A percentile compares a stretch with the other conserved stretches of the same genome.
Evolutionary conservation across 2,888 invertebrate species (phyloP).

Genomic region (Stramonita haemastoma): DNA sequence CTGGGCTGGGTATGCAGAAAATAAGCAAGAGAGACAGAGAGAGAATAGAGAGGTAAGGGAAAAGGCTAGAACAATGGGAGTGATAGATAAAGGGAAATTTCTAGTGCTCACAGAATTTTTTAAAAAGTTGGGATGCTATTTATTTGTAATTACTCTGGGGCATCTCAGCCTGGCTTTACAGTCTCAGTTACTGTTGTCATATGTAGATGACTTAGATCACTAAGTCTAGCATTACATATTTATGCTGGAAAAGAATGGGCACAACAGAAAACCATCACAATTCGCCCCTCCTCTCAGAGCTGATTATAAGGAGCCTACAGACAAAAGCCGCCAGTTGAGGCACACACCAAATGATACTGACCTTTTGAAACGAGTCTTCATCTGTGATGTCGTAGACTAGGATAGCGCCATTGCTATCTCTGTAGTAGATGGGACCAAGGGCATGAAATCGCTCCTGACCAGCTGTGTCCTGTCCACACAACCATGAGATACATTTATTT

Average conservation of each 20-base stretch:
- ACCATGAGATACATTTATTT: slow-evolving; percentile 42
- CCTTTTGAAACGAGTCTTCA: slow-evolving; percentile 96
- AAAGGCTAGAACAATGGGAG: not conserved
- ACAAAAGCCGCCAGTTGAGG: too few relatives aligned
- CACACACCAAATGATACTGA: slow-evolving; percentile 70
- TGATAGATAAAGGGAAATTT: not conserved
- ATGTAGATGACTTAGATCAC: too few relatives aligned
- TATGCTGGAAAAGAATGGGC: too few relatives aligned
- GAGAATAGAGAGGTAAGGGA: not conserved
- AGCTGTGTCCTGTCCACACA: slow-evolving; percentile 87
- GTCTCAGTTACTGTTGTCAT: too few relatives aligned
- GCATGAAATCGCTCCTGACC: slow-evolving; percentile 99
- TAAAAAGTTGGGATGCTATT: too few relatives aligned
- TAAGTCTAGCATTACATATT: too few relatives aligned
- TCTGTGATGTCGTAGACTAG: slow-evolving; percentile 99
- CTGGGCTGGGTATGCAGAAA: too few relatives aligned
- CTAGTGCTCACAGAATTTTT: not conserved
- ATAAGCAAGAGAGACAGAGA: not conserved
- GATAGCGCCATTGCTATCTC: slow-evolving; percentile 97
- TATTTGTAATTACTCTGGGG: too few relatives aligned
- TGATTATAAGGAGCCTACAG: too few relatives aligned
- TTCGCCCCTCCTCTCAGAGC: too few relatives aligned
- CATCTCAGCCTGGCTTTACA: too few relatives aligned
- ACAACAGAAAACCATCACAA: too few relatives aligned
- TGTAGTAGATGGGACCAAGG: slow-evolving; percentile 97